A percentile compares a stretch with the other conserved stretches of the same genome.
These are phyloP conservation scores for Tinea semifulvella DNA, from an alignment of 2,888 invertebrate genomes.

Conservation along the genomic window DNA sequence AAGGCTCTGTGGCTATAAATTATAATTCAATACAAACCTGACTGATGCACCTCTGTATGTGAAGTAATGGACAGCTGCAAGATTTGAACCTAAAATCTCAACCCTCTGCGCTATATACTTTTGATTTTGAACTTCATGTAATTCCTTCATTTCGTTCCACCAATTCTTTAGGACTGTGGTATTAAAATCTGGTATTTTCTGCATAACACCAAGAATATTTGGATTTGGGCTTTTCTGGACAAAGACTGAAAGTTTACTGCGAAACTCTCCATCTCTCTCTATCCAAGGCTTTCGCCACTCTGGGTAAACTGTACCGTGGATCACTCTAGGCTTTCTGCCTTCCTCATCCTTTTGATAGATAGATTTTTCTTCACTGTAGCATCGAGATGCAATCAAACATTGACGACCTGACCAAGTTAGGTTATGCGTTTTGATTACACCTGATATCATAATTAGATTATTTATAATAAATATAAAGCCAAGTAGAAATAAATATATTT, in stretches of 20 bases:
- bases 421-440: not conserved
- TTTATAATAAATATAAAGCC: too few species aligned
- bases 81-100: conserved; percentile 75
- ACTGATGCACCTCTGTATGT: conserved; percentile 78
- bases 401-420: not conserved
- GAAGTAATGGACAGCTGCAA: conserved; percentile 89
- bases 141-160: conserved; percentile 59
- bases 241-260: conserved; percentile 66
- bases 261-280: conserved; percentile 66
- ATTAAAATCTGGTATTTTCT: conserved; percentile 61
- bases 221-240: conserved; percentile 46
- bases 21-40: conserved; percentile 61
- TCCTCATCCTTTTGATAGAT: conserved; percentile 43
- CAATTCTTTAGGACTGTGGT: conserved; percentile 60
- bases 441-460: not conserved
- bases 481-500: not conserved
- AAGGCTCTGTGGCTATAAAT: too few species aligned
- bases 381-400: conserved; percentile 26
- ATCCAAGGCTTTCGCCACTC: conserved; percentile 72
- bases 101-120: conserved; percentile 68
- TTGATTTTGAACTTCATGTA: conserved; percentile 67
- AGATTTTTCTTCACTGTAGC: conserved; percentile 42
- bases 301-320: conserved; percentile 53
- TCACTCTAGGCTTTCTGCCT: conserved; percentile 34
- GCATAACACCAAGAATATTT: conserved; percentile 45